Conservation (phyloP, 1,140 invertebrate genomes). For the Asbolus verrucosus region DNA sequence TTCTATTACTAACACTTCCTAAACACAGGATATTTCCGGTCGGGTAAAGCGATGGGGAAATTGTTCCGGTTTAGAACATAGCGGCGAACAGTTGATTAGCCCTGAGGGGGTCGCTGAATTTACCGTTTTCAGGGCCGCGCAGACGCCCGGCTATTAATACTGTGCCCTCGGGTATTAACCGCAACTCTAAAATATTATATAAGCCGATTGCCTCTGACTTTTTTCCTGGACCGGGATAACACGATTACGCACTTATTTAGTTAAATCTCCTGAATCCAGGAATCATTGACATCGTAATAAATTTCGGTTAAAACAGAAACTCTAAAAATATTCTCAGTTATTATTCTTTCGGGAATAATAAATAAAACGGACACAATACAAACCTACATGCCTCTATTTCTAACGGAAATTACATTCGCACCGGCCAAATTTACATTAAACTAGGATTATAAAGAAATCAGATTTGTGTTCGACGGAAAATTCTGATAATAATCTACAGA, state of each 20-base stretch:
- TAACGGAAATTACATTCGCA: background rate
- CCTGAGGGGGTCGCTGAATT: slow-evolving; percentile 22
- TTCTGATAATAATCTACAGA: slow-evolving; percentile 9
- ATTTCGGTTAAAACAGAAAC: background rate
- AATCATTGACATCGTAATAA: too few relatives aligned
- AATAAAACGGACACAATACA: background rate
- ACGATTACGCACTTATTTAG: slow-evolving; percentile 27
- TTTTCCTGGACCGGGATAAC: slow-evolving; percentile 11
- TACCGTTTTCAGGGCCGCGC: slow-evolving; percentile 17
- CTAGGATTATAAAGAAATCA: background rate
- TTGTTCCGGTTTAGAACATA: slow-evolving; percentile 46
- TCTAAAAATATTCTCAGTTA: too few relatives aligned
- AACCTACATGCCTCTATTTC: background rate
- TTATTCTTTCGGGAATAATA: too few relatives aligned
- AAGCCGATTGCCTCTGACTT: slow-evolving; percentile 37
- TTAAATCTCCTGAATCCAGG: slow-evolving; percentile 7
- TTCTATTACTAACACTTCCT: slow-evolving; percentile 44
- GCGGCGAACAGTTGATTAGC: slow-evolving; percentile 42
- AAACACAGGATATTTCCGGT: slow-evolving; percentile 44
- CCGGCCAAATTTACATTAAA: background rate
- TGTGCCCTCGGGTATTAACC: slow-evolving; percentile 15
- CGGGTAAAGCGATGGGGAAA: slow-evolving; percentile 37
- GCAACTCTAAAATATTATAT: slow-evolving; percentile 37
- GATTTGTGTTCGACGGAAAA: background rate
- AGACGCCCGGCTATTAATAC: slow-evolving; percentile 40